Evolutionary conservation across 2,888 invertebrate genomes (phyloP), one percentile per base, ranked within the genome.

Genomic region (Drosophila quasianomalipes): DNA sequence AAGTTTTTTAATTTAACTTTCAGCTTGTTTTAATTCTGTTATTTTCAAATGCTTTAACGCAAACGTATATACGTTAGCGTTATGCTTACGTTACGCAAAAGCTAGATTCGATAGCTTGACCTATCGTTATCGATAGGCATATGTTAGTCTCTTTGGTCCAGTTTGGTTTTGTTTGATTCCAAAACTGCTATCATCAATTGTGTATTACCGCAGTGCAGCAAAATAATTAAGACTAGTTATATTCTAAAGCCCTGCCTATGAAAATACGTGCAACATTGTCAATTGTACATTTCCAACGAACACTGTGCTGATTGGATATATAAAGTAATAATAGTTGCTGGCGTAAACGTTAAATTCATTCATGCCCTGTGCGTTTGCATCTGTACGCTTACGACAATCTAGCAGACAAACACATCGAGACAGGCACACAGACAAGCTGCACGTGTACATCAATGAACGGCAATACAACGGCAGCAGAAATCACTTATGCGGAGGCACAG

Each of bases 401-500:
- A 14, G 49, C 12, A 30, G 26, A 54, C 39, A 30, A 57, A 52
- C 10, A 52, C 44, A 59, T 16, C 26, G 26, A 26, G 28, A 22
- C 52, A 51, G 37, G 12, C 44, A 61, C 57, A 39, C 28, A 67
- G 3, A 22, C n/a, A 31, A 10, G 19, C 16, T 4, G 51, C 31
- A 22, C 35, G 52, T 52, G 49, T 39, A 59, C 26, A 49, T 35
- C 30, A 33, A 47, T n/a, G 39, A 47, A 33, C 28, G 30, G 31
- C 60, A 63, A 76, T 49, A 60, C 61, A 14, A 33, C 28, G 16
- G 54, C 31, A 53, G 49, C 49, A 37, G 41, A 37, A 53, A 54
- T 52, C 57, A 49, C 41, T 37, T 54, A 41, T 26, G 33, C 10
- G 37, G 47, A 16, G 47, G 9, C 3, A 28, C 85, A 85, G 85